A percentile compares a stretch with the other conserved stretches of the same genome.
These are phyloP conservation scores for Myodes glareolus DNA, from an alignment of 2,113 vertebrate species.

Conservation along the genomic window DNA sequence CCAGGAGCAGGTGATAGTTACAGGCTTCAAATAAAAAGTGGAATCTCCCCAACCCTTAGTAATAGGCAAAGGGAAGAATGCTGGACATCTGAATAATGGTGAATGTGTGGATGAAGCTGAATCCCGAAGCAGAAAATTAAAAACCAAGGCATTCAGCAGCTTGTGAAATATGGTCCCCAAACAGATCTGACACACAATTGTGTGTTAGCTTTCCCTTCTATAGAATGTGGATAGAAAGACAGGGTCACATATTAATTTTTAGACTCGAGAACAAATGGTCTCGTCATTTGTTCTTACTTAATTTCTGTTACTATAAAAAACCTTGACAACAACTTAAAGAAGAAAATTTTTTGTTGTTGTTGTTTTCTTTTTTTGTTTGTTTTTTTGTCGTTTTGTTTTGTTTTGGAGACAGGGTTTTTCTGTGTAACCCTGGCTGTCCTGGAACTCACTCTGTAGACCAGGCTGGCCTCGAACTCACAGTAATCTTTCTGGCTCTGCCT, in stretches of 20 bases:
- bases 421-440: not conserved
- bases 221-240: not conserved
- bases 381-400: too few species aligned
- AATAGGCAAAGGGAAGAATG: not conserved
- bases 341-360: not conserved
- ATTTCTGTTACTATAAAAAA: not conserved
- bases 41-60: not conserved
- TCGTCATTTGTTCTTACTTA: not conserved
- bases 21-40: not conserved
- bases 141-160: slow-evolving; percentile 67
- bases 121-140: slow-evolving; percentile 51
- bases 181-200: slow-evolving; percentile 45
- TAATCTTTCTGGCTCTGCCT: not conserved
- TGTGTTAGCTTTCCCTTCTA: slow-evolving; percentile 26
- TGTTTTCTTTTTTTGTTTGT: not conserved
- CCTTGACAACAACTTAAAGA: not conserved
- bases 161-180: not conserved
- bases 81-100: not conserved
- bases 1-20: not conserved
- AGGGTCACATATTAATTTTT: not conserved
- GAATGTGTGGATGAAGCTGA: not conserved
- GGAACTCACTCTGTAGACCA: not conserved
- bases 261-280: not conserved
- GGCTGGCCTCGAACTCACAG: not conserved
- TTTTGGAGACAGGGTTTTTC: not conserved